Base-by-base conservation (phyloP, 2,888 invertebrate species). In the Nebria salina region DNA sequence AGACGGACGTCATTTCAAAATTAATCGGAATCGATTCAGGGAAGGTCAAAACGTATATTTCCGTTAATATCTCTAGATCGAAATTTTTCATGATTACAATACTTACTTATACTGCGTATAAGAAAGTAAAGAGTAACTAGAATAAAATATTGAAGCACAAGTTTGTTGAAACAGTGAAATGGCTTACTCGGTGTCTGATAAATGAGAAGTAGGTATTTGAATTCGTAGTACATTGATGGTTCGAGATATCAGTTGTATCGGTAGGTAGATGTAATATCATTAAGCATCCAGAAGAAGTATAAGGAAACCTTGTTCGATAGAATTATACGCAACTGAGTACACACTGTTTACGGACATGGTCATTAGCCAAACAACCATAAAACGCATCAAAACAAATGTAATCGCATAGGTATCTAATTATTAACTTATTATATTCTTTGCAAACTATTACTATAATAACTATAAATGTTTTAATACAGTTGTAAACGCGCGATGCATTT, bases 341-440 rank as follows among this genome's bases (percentile, higher is more conserved):
- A 20, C 15, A 66, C 15, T 66, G 66, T n/a, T 8, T 9, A 66
- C 72, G 72, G 65, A 78, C 73, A 73, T 78, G 73, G 72, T 78
- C 78, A 73, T 78, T 78, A 78, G 72, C 73, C 72, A 25, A 78
- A 78, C 70, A 65, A 78, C 78, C 65, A 73, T 78, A 78, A 78
- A 78, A 78, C 78, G 65, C 78, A 78, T 78, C 78, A 78, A 78
- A 78, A 78, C 78, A 72, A 73, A 78, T 78, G 65, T 78, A 72
- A 64, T 64, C 65, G 65, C 72, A 78, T 73, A 26, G 25, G n/a
- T 70, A 73, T 73, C 78, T 78, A 64, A 54, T 72, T 78, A 78
- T 78, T 72, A 78, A 78, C 73, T 78, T 78, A 78, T 78, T 34
- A 78, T 78, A 64, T 65, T 78, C 78, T 72, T 78, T 78, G 34